Conservation (phyloP, 2,888 invertebrate genomes). For the Coleophora flavipennella region DNA sequence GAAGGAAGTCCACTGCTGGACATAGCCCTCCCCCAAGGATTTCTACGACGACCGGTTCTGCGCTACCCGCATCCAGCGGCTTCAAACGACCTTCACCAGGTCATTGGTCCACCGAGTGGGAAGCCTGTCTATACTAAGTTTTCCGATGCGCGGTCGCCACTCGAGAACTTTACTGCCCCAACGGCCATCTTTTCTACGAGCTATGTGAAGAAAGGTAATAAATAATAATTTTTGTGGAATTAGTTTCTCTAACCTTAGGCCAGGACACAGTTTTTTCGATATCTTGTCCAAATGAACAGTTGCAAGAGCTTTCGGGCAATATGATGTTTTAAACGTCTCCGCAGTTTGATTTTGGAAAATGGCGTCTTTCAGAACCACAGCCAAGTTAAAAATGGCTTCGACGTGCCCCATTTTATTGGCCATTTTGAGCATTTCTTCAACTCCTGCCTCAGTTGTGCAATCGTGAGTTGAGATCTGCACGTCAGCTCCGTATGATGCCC, state of each 20-base stretch:
- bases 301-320: slow-evolving; percentile 85
- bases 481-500: slow-evolving; percentile 80
- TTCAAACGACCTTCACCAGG: too few relatives aligned
- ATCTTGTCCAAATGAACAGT: slow-evolving; percentile 82
- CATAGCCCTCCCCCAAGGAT: too few relatives aligned
- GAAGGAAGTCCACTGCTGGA: too few relatives aligned
- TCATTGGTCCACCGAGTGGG: too few relatives aligned
- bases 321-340: slow-evolving; percentile 78
- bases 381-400: slow-evolving; percentile 91
- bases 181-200: too few relatives aligned
- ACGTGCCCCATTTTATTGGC: slow-evolving; percentile 78
- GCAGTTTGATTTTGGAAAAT: slow-evolving; percentile 83
- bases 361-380: slow-evolving; percentile 83
- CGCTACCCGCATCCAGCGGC: too few relatives aligned
- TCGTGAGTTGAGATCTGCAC: slow-evolving; percentile 81
- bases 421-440: slow-evolving; percentile 76
- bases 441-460: slow-evolving; percentile 79
- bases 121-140: too few relatives aligned
- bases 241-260: slow-evolving; percentile 42
- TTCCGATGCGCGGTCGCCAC: too few relatives aligned
- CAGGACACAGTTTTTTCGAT: slow-evolving; percentile 49
- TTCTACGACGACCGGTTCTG: too few relatives aligned
- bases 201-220: too few relatives aligned
- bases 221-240: too few relatives aligned
- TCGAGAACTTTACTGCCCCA: too few relatives aligned